phyloP scores from a whole-genome alignment of 30 jellyfish, hydroid and myxozoan genomes.

The Phacellophora camtschatica region DNA sequence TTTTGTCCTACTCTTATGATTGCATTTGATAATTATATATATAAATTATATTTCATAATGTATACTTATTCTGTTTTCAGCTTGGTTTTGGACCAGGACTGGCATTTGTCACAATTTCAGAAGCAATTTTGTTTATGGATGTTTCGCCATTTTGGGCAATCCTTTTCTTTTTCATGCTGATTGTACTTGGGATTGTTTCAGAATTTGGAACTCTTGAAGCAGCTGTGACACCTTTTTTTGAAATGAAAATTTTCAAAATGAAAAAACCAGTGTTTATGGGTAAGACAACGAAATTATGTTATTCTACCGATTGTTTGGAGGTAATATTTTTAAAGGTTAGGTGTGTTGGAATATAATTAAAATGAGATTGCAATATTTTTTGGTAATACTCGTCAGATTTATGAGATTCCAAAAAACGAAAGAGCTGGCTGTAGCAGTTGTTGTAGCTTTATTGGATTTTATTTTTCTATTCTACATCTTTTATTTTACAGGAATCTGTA shows the following conservation, averaged over 20 bases:
- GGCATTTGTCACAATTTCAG: conserved; percentile 87
- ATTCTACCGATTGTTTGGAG: no score
- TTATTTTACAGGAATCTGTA: conserved; percentile 62
- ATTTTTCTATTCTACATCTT: not conserved
- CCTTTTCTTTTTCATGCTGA: conserved; percentile 83
- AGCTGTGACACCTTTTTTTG: conserved; percentile 89
- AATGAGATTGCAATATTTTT: no score
- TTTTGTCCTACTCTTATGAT: no score
- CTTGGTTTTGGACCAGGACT: conserved; percentile 90
- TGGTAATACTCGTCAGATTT: no score
- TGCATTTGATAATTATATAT: no score
- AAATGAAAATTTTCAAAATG: conserved; percentile 72
- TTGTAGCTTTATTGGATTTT: not conserved
- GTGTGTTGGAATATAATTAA: no score
- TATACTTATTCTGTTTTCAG: conserved; percentile 23
- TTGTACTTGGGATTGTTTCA: conserved; percentile 85
- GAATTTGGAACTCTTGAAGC: conserved; percentile 93
- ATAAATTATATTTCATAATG: no score
- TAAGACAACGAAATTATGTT: no score
- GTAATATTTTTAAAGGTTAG: no score
- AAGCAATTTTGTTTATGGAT: conserved; percentile 87
- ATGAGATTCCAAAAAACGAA: no score
- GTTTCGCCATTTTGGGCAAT: conserved; percentile 96
- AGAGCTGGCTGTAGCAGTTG: not conserved
- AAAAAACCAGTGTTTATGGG: conserved; percentile 68